A percentile compares a stretch with the other conserved stretches of the same genome.
Conservation (phyloP, 1,140 invertebrate genomes). For the Drosophila ambigua region DNA sequence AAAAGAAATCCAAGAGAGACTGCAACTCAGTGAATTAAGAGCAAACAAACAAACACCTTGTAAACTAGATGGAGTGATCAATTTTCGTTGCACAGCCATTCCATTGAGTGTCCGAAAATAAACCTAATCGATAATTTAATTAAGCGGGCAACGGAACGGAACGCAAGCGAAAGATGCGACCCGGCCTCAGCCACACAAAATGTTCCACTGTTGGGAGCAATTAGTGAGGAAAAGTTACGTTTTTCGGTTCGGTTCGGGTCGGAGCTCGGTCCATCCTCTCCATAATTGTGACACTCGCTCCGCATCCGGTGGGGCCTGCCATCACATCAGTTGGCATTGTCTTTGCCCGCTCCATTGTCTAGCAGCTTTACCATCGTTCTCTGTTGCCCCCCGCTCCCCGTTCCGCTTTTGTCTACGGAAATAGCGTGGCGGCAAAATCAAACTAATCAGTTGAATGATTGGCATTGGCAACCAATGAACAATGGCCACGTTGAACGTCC, state of each 20-base stretch:
- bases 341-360: slow-evolving; percentile 44
- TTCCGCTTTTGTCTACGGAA: slow-evolving; percentile 61
- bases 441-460: slow-evolving; percentile 82
- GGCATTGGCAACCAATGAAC: slow-evolving; percentile 62
- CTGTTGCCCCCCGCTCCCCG: slow-evolving; percentile 3
- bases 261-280: slow-evolving; percentile 10
- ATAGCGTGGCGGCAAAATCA: slow-evolving; percentile 72
- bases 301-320: slow-evolving; percentile 36
- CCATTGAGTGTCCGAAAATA: slow-evolving; percentile 37
- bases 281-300: slow-evolving; percentile 55
- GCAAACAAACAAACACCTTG: too few relatives aligned
- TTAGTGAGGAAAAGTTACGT: slow-evolving; percentile 45
- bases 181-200: slow-evolving; percentile 28
- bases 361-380: slow-evolving; percentile 14
- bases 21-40: too few relatives aligned
- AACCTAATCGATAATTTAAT: slow-evolving; percentile 67
- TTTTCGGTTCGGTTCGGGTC: not conserved
- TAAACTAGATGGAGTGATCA: too few relatives aligned
- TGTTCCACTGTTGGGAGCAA: slow-evolving; percentile 59
- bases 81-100: not conserved
- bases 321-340: not conserved
- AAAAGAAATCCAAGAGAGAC: too few relatives aligned
- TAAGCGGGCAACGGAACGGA: slow-evolving; percentile 19
- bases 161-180: slow-evolving; percentile 12
- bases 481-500: slow-evolving; percentile 45